A percentile compares a stretch with the other conserved stretches of the same genome.
phyloP scores from a whole-genome alignment of 1,140 invertebrate species.

The Drosophila lacertosa region DNA sequence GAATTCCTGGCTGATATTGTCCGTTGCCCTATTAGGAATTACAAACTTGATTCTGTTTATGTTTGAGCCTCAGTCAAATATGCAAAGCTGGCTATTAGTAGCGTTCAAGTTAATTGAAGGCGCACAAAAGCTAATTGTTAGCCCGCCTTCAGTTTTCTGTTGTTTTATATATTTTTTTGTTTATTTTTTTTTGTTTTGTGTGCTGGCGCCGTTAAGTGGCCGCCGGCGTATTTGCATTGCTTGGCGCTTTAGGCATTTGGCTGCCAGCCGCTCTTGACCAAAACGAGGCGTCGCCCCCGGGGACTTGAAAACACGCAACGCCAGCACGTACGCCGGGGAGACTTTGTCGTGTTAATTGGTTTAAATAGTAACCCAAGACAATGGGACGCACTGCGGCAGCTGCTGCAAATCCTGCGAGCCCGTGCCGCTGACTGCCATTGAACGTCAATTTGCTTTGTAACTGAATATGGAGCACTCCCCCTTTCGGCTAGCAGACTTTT shows the following conservation, averaged over 20 bases:
- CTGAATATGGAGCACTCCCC: conserved; percentile 33
- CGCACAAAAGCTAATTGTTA: conserved; percentile 47
- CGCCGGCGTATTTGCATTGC: conserved; percentile 61
- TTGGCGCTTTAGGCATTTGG: conserved; percentile 36
- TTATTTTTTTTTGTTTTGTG: conserved; percentile 17
- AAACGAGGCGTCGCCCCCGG: conserved; percentile 31
- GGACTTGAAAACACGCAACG: conserved; percentile 44
- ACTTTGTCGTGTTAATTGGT: conserved; percentile 68
- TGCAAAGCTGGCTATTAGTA: conserved; percentile 26
- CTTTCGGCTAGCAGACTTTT: conserved; percentile 15
- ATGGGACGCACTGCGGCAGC: conserved; percentile 19
- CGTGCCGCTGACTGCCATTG: conserved; percentile 30
- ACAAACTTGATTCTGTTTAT: not conserved
- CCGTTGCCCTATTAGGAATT: not conserved
- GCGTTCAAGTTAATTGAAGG: conserved; percentile 36
- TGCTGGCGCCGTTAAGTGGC: conserved; percentile 56
- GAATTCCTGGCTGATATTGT: no score
- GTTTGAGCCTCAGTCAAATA: conserved; percentile 7
- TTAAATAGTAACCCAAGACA: conserved; percentile 75
- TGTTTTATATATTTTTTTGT: not conserved
- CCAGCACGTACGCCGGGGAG: conserved; percentile 24
- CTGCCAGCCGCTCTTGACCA: conserved; percentile 33
- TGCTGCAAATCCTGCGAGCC: conserved; percentile 58
- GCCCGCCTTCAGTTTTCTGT: not conserved
- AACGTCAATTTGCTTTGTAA: conserved; percentile 76